Percentiles rank a stretch among this genome's conserved stretches.
phyloP scores from a whole-genome alignment of 1,140 invertebrate genomes.

The Hyposmocoma kahamanoa region DNA sequence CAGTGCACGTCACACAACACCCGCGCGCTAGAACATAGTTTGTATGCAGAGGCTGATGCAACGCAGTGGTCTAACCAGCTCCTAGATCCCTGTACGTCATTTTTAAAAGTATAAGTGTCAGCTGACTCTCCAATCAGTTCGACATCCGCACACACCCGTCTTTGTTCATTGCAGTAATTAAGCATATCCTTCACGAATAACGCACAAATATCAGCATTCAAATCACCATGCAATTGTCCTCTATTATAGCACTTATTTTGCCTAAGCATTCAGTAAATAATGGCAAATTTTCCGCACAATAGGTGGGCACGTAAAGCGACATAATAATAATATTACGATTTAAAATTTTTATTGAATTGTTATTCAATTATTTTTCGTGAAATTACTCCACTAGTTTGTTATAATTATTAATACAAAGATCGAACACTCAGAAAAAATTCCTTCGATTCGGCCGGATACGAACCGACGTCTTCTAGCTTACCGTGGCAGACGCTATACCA shows the following conservation, averaged over 20 bases:
- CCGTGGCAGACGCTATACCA: too few species aligned
- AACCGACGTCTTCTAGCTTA: too few species aligned
- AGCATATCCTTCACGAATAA: background rate
- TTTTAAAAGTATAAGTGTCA: background rate
- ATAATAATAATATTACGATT: background rate
- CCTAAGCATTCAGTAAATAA: background rate
- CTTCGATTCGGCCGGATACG: too few species aligned
- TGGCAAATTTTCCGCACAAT: background rate
- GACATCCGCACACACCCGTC: conserved; percentile 3
- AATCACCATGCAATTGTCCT: background rate
- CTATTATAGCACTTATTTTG: background rate
- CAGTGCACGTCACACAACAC: background rate
- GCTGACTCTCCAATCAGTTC: background rate
- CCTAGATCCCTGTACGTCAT: background rate
- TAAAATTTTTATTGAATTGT: too few species aligned
- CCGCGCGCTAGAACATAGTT: background rate
- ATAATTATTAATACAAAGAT: too few species aligned
- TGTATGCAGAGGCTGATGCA: background rate
- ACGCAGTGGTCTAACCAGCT: conserved; percentile 6
- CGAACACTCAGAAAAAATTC: too few species aligned
- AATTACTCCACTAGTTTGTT: too few species aligned
- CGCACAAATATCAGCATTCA: conserved; percentile 1
- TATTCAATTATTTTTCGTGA: too few species aligned
- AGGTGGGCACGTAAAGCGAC: conserved; percentile 1
- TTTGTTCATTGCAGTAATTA: background rate